Evolutionary conservation across 2,888 invertebrate species (phyloP).

Genomic region (Pyrocoelia pectoralis): DNA sequence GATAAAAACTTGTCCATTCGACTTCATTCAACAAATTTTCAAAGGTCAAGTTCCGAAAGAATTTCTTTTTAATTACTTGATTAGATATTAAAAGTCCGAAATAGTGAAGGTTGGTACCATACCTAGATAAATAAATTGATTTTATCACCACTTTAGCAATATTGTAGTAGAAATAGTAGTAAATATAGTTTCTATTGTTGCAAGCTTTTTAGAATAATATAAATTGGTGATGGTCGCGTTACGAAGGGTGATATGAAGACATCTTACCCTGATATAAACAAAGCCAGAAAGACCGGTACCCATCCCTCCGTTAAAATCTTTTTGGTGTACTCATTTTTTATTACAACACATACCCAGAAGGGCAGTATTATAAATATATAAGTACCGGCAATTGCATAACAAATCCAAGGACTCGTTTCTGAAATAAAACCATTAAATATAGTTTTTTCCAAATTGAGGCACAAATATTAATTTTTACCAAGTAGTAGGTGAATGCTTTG

Average conservation of each 20-base stretch:
- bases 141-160: too few species aligned
- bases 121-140: too few species aligned
- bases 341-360: slow-evolving; percentile 85
- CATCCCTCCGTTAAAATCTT: slow-evolving; percentile 90
- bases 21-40: background rate
- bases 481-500: slow-evolving; percentile 75
- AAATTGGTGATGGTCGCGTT: too few species aligned
- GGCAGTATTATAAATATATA: slow-evolving; percentile 66
- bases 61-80: background rate
- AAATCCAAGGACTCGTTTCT: slow-evolving; percentile 78
- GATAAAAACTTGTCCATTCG: too few species aligned
- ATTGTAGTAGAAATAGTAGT: too few species aligned
- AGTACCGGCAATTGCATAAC: slow-evolving; percentile 72
- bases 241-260: too few species aligned
- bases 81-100: background rate
- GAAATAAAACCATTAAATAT: slow-evolving; percentile 36
- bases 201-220: too few species aligned
- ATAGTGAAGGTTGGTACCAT: too few species aligned
- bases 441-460: background rate
- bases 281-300: slow-evolving; percentile 93
- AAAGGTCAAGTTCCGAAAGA: slow-evolving; percentile 5
- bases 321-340: slow-evolving; percentile 85
- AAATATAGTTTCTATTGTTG: too few species aligned
- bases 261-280: slow-evolving; percentile 94
- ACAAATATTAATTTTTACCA: slow-evolving; percentile 60